These are phyloP conservation scores for Apostichopus japonicus DNA, from an alignment of 35 echinoderm and acorn worm species.

Conservation along the genomic window DNA sequence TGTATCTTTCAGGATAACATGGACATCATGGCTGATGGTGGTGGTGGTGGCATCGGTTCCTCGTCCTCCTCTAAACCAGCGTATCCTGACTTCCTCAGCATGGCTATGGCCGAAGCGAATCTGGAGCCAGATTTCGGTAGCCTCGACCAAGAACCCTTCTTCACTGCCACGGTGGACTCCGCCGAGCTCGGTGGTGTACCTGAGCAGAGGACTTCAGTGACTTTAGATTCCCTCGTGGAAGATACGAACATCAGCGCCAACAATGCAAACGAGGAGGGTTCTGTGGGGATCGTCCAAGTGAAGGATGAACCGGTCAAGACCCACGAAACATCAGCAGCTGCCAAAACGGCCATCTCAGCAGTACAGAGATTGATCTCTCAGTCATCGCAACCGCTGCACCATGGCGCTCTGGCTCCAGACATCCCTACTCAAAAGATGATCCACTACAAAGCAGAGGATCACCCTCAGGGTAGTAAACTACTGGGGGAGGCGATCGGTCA, in stretches of 20 bases:
- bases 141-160: constrained; percentile 4
- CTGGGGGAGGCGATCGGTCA: neutral
- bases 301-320: neutral
- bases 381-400: constrained; percentile 32
- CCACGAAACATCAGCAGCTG: neutral
- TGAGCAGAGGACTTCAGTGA: constrained; percentile 9
- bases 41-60: neutral
- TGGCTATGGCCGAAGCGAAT: constrained; percentile 59
- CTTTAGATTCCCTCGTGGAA: constrained; percentile 27
- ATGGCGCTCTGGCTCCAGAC: constrained; percentile 28
- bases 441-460: constrained; percentile 44
- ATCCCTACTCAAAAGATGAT: constrained; percentile 52
- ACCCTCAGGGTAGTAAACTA: neutral
- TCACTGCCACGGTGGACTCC: neutral
- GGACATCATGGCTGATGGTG: neutral
- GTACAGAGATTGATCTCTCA: constrained; percentile 40
- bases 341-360: constrained; percentile 26
- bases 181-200: constrained; percentile 40
- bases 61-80: constrained; percentile 46
- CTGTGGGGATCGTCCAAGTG: neutral
- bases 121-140: constrained; percentile 42
- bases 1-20: constrained; percentile 36
- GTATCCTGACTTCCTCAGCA: constrained; percentile 54
- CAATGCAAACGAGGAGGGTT: neutral
- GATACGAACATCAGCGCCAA: constrained; percentile 3